Percentiles rank a stretch among this genome's conserved stretches.
Evolutionary conservation across 2,888 invertebrate species (phyloP).

Genomic region (Drosophila greeni): DNA sequence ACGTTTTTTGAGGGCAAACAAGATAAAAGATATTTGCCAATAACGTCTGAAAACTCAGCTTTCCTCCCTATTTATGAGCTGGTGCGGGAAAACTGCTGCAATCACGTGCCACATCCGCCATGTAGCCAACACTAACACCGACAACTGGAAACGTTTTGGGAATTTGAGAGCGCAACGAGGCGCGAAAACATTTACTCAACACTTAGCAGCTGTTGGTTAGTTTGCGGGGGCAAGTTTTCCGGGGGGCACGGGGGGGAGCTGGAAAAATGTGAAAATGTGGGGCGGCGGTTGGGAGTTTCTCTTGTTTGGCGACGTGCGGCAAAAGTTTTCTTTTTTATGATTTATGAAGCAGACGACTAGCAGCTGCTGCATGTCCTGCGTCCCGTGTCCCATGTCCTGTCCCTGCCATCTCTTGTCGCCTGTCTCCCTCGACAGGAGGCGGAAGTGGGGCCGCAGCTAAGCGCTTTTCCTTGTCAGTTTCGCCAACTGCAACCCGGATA

Average conservation of each 20-base stretch:
- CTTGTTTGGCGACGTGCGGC: constrained; percentile 60
- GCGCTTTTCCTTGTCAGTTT: constrained; percentile 39
- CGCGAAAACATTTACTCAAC: constrained; percentile 74
- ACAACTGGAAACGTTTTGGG: constrained; percentile 55
- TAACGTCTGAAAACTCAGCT: constrained; percentile 5
- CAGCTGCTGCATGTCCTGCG: constrained; percentile 49
- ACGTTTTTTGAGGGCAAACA: background rate
- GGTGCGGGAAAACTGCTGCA: constrained; percentile 33
- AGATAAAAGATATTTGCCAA: constrained; percentile 1
- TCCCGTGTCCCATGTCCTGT: constrained; percentile 30
- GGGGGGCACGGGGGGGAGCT: background rate
- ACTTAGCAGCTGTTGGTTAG: constrained; percentile 68
- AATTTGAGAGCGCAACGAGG: constrained; percentile 69
- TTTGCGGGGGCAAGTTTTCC: constrained; percentile 30
- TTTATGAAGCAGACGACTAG: constrained; percentile 63
- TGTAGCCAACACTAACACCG: constrained; percentile 19
- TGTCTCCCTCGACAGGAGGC: constrained; percentile 21
- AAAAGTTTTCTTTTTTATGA: constrained; percentile 73
- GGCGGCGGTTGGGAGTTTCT: constrained; percentile 15
- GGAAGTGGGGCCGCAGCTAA: constrained; percentile 41
- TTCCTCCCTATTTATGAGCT: constrained; percentile 24
- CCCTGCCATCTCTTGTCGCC: constrained; percentile 19
- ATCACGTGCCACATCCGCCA: constrained; percentile 59
- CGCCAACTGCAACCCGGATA: constrained; percentile 59
- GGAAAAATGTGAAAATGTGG: constrained; percentile 14